These are phyloP conservation scores for Rhyacophila brunnea DNA, from an alignment of 1,140 invertebrate species.

Conservation along the genomic window DNA sequence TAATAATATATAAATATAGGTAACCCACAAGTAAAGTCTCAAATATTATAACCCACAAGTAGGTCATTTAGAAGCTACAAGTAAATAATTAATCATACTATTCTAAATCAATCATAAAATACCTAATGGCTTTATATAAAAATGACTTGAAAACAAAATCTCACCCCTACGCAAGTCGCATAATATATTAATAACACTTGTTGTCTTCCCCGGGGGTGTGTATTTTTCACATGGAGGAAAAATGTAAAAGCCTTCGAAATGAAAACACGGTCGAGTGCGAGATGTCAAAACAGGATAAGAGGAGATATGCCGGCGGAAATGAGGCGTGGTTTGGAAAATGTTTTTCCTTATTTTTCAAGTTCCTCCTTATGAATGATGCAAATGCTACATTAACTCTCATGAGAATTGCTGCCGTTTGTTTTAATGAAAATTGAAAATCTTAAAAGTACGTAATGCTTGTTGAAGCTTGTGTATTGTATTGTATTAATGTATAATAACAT, in stretches of 20 bases:
- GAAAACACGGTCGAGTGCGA: slow-evolving; percentile 6
- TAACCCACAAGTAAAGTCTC: no score
- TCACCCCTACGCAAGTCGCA: neutral
- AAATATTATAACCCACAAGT: no score
- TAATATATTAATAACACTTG: slow-evolving; percentile 10
- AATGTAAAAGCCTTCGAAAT: slow-evolving; percentile 8
- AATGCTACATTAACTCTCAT: neutral
- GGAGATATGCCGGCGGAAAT: slow-evolving; percentile 10
- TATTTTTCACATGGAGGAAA: slow-evolving; percentile 16
- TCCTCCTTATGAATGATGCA: no score
- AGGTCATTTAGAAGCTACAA: no score
- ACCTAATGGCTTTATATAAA: no score
- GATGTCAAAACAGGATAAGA: slow-evolving; percentile 12
- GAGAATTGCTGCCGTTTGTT: neutral
- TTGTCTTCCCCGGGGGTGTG: slow-evolving; percentile 6
- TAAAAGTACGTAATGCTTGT: no score
- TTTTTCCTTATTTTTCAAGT: slow-evolving; percentile 1
- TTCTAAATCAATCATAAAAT: no score
- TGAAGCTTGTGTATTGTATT: no score
- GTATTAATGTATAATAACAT: no score
- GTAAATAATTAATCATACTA: no score
- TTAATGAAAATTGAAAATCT: neutral
- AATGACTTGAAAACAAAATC: neutral
- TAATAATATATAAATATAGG: no score
- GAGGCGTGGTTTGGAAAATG: slow-evolving; percentile 9